phyloP scores from a whole-genome alignment of 2,888 invertebrate species.

The Pedicia rivosa region DNA sequence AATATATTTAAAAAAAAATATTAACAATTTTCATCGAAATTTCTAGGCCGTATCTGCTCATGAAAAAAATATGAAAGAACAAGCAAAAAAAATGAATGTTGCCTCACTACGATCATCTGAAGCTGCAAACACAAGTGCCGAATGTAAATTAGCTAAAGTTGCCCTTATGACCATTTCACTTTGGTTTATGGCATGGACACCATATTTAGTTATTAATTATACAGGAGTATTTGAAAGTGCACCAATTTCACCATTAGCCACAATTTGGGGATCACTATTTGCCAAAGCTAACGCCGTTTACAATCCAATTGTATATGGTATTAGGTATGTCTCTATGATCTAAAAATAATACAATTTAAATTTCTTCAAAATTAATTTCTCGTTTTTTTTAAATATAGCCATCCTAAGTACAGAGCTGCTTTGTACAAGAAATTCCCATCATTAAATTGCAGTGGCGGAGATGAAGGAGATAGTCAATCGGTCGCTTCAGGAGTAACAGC shows the following conservation, averaged over 20 bases:
- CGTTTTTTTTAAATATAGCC: slow-evolving; percentile 23
- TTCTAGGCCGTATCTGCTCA: slow-evolving; percentile 38
- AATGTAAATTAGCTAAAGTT: slow-evolving; percentile 40
- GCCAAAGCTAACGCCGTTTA: slow-evolving; percentile 42
- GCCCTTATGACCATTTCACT: slow-evolving; percentile 44
- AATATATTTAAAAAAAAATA: neutral
- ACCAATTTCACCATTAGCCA: slow-evolving; percentile 34
- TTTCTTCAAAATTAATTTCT: neutral
- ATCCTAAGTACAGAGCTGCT: slow-evolving; percentile 43
- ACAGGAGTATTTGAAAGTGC: slow-evolving; percentile 34
- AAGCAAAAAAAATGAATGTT: slow-evolving; percentile 49
- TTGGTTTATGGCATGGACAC: slow-evolving; percentile 51
- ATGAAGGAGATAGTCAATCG: slow-evolving; percentile 8
- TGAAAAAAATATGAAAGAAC: slow-evolving; percentile 39
- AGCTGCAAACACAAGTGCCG: slow-evolving; percentile 35
- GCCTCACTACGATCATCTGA: slow-evolving; percentile 38
- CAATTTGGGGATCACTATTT: slow-evolving; percentile 41
- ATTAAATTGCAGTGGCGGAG: slow-evolving; percentile 31
- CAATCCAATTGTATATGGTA: slow-evolving; percentile 42
- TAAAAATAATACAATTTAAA: no score
- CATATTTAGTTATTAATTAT: slow-evolving; percentile 39
- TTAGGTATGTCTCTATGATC: slow-evolving; percentile 34
- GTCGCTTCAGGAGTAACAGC: slow-evolving; percentile 9
- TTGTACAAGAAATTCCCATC: slow-evolving; percentile 44
- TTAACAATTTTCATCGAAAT: slow-evolving; percentile 15